Percentiles rank a stretch among this genome's conserved stretches.
Conservation (phyloP, 2,797 vertebrate genomes). For the Cirrhinus mrigala region DNA sequence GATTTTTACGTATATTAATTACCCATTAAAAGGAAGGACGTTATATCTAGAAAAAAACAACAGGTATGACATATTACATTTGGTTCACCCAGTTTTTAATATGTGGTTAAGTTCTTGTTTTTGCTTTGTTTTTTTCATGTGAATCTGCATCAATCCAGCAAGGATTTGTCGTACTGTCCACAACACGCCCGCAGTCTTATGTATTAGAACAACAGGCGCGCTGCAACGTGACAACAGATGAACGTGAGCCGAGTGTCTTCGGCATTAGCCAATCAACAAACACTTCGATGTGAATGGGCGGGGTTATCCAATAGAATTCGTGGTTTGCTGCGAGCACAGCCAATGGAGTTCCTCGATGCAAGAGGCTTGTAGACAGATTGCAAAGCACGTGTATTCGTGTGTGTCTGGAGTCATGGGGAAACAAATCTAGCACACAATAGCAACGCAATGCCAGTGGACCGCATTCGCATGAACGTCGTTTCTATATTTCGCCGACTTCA, state of each 20-base stretch:
- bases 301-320: conserved; percentile 14
- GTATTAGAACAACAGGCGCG: conserved; percentile 49
- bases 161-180: not conserved
- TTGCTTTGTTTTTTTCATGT: too few relatives aligned
- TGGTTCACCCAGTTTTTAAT: too few relatives aligned
- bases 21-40: too few relatives aligned
- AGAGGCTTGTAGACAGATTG: conserved; percentile 10
- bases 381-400: conserved; percentile 61
- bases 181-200: conserved; percentile 11
- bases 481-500: not conserved
- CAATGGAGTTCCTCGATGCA: conserved; percentile 36
- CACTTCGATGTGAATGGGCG: conserved; percentile 43
- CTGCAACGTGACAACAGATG: conserved; percentile 61
- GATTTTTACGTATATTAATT: too few relatives aligned
- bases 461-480: not conserved
- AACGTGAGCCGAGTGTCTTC: conserved; percentile 46
- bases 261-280: conserved; percentile 44
- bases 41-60: too few relatives aligned
- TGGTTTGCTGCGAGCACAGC: not conserved
- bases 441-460: not conserved
- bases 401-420: conserved; percentile 54
- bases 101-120: too few relatives aligned
- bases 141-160: not conserved
- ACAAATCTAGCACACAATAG: conserved; percentile 37
- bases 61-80: too few relatives aligned